Conservation (phyloP, 2,888 invertebrate genomes). For the Protonemura montana region DNA sequence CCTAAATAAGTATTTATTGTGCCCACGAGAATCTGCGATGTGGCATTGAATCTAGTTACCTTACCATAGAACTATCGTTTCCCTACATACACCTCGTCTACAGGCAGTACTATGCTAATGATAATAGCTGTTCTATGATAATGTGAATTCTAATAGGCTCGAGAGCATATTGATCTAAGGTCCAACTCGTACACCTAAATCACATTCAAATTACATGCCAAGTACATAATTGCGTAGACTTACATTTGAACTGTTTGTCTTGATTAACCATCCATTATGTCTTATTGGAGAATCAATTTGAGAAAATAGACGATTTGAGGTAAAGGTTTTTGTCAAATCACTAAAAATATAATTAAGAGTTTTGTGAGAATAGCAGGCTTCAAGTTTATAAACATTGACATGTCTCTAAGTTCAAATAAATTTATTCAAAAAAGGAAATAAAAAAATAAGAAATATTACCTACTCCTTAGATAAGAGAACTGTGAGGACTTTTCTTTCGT, state of each 20-base stretch:
- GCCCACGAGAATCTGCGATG: not conserved
- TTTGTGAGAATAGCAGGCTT: no score
- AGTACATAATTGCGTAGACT: not conserved
- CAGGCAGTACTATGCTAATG: not conserved
- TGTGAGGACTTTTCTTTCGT: no score
- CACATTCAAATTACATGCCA: not conserved
- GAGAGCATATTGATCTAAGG: not conserved
- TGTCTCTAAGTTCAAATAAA: no score
- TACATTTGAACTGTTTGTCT: not conserved
- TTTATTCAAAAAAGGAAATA: no score
- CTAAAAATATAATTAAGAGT: no score
- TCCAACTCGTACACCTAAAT: not conserved
- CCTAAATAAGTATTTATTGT: constrained; percentile 25
- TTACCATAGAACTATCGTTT: not conserved
- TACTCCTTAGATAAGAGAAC: no score
- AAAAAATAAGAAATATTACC: no score
- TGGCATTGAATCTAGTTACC: not conserved
- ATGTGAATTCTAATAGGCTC: not conserved
- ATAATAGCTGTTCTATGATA: not conserved
- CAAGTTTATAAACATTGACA: no score
- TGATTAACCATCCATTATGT: no score
- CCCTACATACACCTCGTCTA: not conserved
- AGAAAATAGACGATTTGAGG: no score
- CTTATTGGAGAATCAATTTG: no score
- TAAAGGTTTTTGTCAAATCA: no score